Evolutionary conservation across 2,888 invertebrate genomes (phyloP).

Genomic region (Stomorhina lunata): DNA sequence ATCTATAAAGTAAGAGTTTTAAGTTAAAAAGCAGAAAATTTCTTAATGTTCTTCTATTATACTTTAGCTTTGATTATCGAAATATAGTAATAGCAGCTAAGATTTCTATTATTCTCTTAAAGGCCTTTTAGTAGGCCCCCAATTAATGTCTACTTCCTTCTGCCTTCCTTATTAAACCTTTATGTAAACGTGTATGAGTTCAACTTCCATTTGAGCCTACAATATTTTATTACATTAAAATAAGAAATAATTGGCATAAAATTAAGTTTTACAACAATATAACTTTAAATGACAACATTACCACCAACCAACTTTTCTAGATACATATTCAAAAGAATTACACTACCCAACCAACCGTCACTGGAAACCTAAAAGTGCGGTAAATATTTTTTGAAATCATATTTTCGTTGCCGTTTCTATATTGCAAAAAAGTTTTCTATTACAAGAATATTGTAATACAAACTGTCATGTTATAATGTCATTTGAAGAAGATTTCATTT

Average conservation of each 20-base stretch:
- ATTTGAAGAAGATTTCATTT: conserved; percentile 22
- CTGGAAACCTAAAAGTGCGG: conserved; percentile 45
- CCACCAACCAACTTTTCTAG: conserved; percentile 25
- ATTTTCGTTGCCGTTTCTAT: neutral
- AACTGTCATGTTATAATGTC: conserved; percentile 25
- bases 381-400: conserved; percentile 20
- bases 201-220: neutral
- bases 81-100: too few relatives aligned
- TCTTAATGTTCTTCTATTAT: too few relatives aligned
- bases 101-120: too few relatives aligned
- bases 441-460: conserved; percentile 48
- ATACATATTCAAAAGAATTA: neutral
- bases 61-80: too few relatives aligned
- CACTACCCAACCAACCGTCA: neutral
- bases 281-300: conserved; percentile 52
- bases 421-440: conserved; percentile 45
- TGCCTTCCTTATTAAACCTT: too few relatives aligned
- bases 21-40: too few relatives aligned
- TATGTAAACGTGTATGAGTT: too few relatives aligned
- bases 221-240: conserved; percentile 55
- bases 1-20: too few relatives aligned
- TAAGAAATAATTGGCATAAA: conserved; percentile 51
- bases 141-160: too few relatives aligned
- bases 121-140: too few relatives aligned
- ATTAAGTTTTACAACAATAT: conserved; percentile 54